These are phyloP conservation scores for Crossocerus cetratus DNA, from an alignment of 2,888 invertebrate genomes.

Conservation along the genomic window DNA sequence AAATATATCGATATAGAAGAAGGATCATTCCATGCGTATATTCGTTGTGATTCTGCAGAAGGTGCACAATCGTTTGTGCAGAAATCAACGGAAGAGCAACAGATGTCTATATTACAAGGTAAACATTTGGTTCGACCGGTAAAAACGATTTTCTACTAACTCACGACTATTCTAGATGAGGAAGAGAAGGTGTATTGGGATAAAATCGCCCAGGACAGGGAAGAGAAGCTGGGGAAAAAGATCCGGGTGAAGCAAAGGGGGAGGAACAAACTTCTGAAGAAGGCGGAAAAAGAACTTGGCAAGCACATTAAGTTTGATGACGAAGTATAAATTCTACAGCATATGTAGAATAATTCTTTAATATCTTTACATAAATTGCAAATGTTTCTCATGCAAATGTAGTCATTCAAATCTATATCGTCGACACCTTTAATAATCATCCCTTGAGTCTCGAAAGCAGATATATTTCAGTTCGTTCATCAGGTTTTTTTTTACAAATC, in stretches of 20 bases:
- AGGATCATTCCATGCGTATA: constrained; percentile 82
- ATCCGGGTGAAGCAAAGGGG: constrained; percentile 79
- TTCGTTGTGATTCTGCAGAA: constrained; percentile 81
- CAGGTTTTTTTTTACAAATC: not conserved
- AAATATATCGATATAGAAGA: constrained; percentile 90
- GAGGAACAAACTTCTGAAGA: constrained; percentile 80
- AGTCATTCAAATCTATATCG: constrained; percentile 26
- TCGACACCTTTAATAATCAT: not conserved
- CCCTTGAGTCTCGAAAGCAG: not conserved
- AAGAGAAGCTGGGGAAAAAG: constrained; percentile 78
- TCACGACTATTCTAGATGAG: constrained; percentile 78
- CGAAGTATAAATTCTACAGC: constrained; percentile 67
- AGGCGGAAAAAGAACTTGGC: constrained; percentile 83
- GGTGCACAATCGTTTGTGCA: constrained; percentile 77
- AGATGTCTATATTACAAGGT: constrained; percentile 76
- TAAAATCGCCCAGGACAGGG: constrained; percentile 83
- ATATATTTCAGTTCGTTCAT: too few relatives aligned
- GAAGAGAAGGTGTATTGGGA: constrained; percentile 90
- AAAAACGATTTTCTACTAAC: constrained; percentile 70
- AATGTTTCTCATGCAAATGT: not conserved
- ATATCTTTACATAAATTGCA: constrained; percentile 22
- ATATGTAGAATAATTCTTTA: constrained; percentile 9
- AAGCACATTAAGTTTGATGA: constrained; percentile 86
- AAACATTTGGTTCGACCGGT: constrained; percentile 9
- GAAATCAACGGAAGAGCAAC: constrained; percentile 68